phyloP scores from a whole-genome alignment of 2,888 invertebrate genomes.

The Nebria salina region DNA sequence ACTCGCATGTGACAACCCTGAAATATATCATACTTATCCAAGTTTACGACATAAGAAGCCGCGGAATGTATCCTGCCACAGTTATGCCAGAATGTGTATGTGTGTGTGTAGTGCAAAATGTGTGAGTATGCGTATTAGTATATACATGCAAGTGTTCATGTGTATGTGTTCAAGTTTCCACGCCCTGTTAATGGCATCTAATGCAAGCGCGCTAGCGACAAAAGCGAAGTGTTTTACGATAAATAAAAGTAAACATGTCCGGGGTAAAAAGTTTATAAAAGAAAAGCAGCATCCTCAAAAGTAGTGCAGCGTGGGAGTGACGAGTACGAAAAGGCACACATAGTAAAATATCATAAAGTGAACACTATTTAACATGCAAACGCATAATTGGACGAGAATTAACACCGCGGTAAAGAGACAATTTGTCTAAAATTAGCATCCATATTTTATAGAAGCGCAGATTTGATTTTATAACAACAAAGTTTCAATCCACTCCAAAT shows the following conservation, averaged over 20 bases:
- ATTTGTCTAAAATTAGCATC: not conserved
- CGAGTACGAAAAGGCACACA: not conserved
- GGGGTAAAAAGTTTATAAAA: slow-evolving; percentile 45
- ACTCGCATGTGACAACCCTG: slow-evolving; percentile 38
- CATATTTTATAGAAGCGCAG: no score
- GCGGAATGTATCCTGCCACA: slow-evolving; percentile 32
- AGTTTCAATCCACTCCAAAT: no score
- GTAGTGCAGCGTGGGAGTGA: not conserved
- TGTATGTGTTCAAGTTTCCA: slow-evolving; percentile 16
- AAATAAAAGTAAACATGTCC: slow-evolving; percentile 47
- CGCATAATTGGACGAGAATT: slow-evolving; percentile 40
- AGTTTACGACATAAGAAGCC: slow-evolving; percentile 41
- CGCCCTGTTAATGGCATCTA: slow-evolving; percentile 43
- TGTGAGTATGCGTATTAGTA: not conserved
- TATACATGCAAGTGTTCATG: not conserved
- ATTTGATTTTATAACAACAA: no score
- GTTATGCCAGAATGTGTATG: no score
- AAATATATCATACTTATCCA: slow-evolving; percentile 44
- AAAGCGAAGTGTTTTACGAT: slow-evolving; percentile 45
- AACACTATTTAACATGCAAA: slow-evolving; percentile 27
- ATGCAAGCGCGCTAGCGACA: slow-evolving; percentile 43
- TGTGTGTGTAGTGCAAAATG: slow-evolving; percentile 5
- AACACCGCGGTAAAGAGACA: slow-evolving; percentile 24
- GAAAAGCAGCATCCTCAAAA: slow-evolving; percentile 3
- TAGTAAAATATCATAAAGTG: slow-evolving; percentile 27